Evolutionary conservation across 2,888 invertebrate species (phyloP).

Genomic region (Nyleta sp.): DNA sequence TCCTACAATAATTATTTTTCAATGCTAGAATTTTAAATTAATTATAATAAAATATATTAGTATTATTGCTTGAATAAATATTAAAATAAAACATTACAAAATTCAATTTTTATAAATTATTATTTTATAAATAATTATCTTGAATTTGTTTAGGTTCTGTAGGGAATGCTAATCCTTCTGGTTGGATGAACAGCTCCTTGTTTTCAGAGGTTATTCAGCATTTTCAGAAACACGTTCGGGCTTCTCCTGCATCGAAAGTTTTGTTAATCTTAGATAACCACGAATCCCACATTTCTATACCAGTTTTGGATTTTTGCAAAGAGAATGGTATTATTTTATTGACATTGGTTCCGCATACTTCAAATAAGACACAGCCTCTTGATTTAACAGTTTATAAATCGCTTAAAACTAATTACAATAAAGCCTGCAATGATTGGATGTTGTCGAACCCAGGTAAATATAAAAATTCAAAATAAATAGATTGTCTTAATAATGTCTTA

Average conservation of each 20-base stretch:
- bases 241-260: conserved; percentile 68
- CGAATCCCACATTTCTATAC: conserved; percentile 73
- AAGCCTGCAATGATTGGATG: conserved; percentile 75
- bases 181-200: conserved; percentile 74
- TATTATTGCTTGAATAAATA: too few relatives aligned
- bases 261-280: conserved; percentile 76
- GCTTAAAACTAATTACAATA: conserved; percentile 73
- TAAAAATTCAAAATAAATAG: background rate
- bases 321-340: conserved; percentile 75
- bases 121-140: background rate
- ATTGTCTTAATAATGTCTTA: background rate
- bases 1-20: too few relatives aligned
- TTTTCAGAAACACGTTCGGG: conserved; percentile 72
- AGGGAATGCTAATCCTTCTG: conserved; percentile 73
- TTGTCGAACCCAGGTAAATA: conserved; percentile 46
- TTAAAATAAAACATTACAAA: too few relatives aligned
- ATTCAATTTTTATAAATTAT: too few relatives aligned
- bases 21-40: conserved; percentile 1
- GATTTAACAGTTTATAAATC: conserved; percentile 73
- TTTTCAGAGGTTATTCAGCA: conserved; percentile 72
- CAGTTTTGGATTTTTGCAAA: conserved; percentile 73
- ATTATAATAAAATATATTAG: conserved; percentile 10
- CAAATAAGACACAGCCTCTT: conserved; percentile 77
- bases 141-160: too few relatives aligned
- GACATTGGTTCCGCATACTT: conserved; percentile 72